A percentile compares a stretch with the other conserved stretches of the same genome.
phyloP scores from a whole-genome alignment of 2,888 invertebrate species.

The Charanyca ferruginea region DNA sequence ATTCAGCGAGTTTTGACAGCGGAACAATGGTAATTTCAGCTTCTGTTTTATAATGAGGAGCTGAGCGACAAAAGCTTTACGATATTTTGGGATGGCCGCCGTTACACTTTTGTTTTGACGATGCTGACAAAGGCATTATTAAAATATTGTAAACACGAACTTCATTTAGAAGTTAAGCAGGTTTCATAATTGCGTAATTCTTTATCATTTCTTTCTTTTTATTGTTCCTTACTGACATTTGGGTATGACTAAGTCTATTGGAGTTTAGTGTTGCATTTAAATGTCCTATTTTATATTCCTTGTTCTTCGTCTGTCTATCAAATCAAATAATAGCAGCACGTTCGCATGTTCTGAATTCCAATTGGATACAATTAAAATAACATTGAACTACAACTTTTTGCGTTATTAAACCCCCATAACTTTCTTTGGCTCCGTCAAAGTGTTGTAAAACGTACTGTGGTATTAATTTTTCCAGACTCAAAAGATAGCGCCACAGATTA shows the following conservation, averaged over 20 bases:
- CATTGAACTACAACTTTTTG: slow-evolving; percentile 34
- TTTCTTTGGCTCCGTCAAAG: slow-evolving; percentile 37
- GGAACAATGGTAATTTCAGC: slow-evolving; percentile 83
- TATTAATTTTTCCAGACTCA: slow-evolving; percentile 73
- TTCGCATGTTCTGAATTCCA: slow-evolving; percentile 35
- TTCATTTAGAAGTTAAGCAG: slow-evolving; percentile 43
- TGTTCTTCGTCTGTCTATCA: slow-evolving; percentile 32
- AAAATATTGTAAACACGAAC: slow-evolving; percentile 56
- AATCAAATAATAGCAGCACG: slow-evolving; percentile 20
- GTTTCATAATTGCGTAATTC: slow-evolving; percentile 50
- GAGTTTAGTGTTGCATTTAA: slow-evolving; percentile 30
- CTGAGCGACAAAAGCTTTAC: slow-evolving; percentile 72
- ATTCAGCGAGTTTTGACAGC: slow-evolving; percentile 84
- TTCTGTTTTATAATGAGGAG: slow-evolving; percentile 84
- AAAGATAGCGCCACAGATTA: slow-evolving; percentile 81
- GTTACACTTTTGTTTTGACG: slow-evolving; percentile 67
- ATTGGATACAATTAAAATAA: slow-evolving; percentile 38
- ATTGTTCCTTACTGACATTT: slow-evolving; percentile 25
- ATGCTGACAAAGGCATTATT: slow-evolving; percentile 55
- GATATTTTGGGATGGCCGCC: slow-evolving; percentile 66
- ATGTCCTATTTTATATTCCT: slow-evolving; percentile 49
- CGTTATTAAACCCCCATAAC: slow-evolving; percentile 48
- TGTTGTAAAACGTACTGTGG: slow-evolving; percentile 57
- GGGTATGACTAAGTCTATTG: slow-evolving; percentile 2
- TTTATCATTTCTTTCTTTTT: slow-evolving; percentile 33